These are phyloP conservation scores for Leptopilina syphax DNA, from an alignment of 2,888 invertebrate species.

Conservation along the genomic window DNA sequence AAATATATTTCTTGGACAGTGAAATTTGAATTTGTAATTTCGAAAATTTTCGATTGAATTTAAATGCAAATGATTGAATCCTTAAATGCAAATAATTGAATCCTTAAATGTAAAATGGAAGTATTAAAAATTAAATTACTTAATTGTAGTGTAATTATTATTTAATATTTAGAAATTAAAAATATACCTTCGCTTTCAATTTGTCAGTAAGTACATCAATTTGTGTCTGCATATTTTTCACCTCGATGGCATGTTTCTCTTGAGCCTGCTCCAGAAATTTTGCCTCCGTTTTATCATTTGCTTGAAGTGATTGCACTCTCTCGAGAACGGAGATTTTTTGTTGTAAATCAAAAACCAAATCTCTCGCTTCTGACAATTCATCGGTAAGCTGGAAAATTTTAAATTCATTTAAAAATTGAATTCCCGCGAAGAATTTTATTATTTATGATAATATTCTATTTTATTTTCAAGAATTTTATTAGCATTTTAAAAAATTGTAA, in stretches of 20 bases:
- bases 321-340: conserved; percentile 70
- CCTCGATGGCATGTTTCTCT: conserved; percentile 77
- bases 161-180: neutral
- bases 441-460: no score
- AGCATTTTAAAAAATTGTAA: no score
- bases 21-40: neutral
- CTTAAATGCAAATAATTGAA: neutral
- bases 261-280: conserved; percentile 76
- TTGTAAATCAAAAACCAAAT: conserved; percentile 69
- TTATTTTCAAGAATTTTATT: no score
- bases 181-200: conserved; percentile 69
- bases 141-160: no score
- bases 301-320: conserved; percentile 67
- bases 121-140: no score
- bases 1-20: conserved; percentile 11
- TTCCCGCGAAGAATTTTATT: no score
- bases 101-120: no score
- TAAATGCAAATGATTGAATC: no score
- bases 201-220: conserved; percentile 75
- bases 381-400: conserved; percentile 61
- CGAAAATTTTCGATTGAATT: no score
- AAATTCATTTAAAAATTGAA: no score
- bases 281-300: conserved; percentile 70
- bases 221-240: conserved; percentile 78
- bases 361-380: conserved; percentile 66